phyloP scores from a whole-genome alignment of 2,888 invertebrate species.

The Drosophila mimetica region DNA sequence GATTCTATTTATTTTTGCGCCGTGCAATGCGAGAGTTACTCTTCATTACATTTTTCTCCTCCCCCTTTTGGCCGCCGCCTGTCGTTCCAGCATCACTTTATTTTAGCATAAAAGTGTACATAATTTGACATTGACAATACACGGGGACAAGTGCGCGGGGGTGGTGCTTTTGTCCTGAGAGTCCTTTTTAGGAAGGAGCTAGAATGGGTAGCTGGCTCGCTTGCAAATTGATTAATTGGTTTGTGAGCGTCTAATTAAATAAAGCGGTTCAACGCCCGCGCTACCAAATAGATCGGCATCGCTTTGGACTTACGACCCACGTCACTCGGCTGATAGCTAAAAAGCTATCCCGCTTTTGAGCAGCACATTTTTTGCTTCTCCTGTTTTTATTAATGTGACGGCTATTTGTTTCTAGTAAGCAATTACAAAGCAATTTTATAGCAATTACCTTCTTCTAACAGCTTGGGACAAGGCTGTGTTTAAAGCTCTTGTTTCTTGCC shows the following conservation, averaged over 20 bases:
- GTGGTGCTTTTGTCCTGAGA: slow-evolving; percentile 7
- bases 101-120: slow-evolving; percentile 81
- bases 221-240: slow-evolving; percentile 83
- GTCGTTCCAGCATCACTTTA: slow-evolving; percentile 57
- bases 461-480: slow-evolving; percentile 71
- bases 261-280: slow-evolving; percentile 63
- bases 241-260: slow-evolving; percentile 83
- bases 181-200: slow-evolving; percentile 1
- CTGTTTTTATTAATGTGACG: slow-evolving; percentile 75
- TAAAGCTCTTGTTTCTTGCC: slow-evolving; percentile 26
- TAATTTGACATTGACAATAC: slow-evolving; percentile 82
- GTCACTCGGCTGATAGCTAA: slow-evolving; percentile 36
- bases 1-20: slow-evolving; percentile 80
- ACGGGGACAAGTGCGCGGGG: too few species aligned
- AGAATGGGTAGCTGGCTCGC: too few species aligned
- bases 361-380: slow-evolving; percentile 65
- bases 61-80: not conserved
- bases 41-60: slow-evolving; percentile 59
- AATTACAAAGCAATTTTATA: slow-evolving; percentile 78
- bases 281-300: slow-evolving; percentile 30
- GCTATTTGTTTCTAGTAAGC: slow-evolving; percentile 78
- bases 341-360: slow-evolving; percentile 16
- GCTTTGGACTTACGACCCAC: slow-evolving; percentile 47
- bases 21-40: slow-evolving; percentile 54
- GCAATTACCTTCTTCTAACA: slow-evolving; percentile 75